These are phyloP conservation scores for Rhamnusium bicolor DNA, from an alignment of 2,888 invertebrate species.

Conservation along the genomic window DNA sequence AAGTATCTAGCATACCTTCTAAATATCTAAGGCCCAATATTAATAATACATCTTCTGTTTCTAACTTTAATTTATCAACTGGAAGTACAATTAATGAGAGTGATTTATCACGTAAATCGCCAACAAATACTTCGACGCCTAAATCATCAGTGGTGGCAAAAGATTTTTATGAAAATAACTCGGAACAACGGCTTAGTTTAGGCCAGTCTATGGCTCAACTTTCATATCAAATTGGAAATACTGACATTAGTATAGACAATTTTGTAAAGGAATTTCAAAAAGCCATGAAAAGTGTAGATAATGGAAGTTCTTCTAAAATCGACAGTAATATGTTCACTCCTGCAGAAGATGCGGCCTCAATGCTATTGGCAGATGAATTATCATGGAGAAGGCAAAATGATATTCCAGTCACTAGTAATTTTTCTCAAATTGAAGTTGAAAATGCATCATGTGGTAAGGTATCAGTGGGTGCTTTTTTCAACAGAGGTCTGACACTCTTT, in stretches of 20 bases:
- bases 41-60: slow-evolving; percentile 33
- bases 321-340: slow-evolving; percentile 59
- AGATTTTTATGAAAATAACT: background rate
- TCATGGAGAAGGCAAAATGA: slow-evolving; percentile 68
- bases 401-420: slow-evolving; percentile 49
- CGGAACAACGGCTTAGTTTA: slow-evolving; percentile 27
- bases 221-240: slow-evolving; percentile 55
- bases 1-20: slow-evolving; percentile 59
- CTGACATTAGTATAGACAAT: slow-evolving; percentile 58
- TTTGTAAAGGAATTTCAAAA: slow-evolving; percentile 57
- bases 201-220: slow-evolving; percentile 56
- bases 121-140: slow-evolving; percentile 62
- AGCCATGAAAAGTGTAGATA: slow-evolving; percentile 37
- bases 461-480: slow-evolving; percentile 72
- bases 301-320: slow-evolving; percentile 22
- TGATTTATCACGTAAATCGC: slow-evolving; percentile 54
- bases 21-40: slow-evolving; percentile 56
- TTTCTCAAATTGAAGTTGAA: slow-evolving; percentile 36
- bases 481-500: slow-evolving; percentile 68
- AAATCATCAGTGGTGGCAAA: slow-evolving; percentile 49
- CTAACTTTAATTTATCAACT: slow-evolving; percentile 33
- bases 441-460: slow-evolving; percentile 47
- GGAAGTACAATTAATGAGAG: slow-evolving; percentile 65
- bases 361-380: slow-evolving; percentile 69
- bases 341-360: slow-evolving; percentile 67